These are phyloP conservation scores for Nannobrachium achirus DNA, from an alignment of 2,113 vertebrate genomes.

Conservation along the genomic window DNA sequence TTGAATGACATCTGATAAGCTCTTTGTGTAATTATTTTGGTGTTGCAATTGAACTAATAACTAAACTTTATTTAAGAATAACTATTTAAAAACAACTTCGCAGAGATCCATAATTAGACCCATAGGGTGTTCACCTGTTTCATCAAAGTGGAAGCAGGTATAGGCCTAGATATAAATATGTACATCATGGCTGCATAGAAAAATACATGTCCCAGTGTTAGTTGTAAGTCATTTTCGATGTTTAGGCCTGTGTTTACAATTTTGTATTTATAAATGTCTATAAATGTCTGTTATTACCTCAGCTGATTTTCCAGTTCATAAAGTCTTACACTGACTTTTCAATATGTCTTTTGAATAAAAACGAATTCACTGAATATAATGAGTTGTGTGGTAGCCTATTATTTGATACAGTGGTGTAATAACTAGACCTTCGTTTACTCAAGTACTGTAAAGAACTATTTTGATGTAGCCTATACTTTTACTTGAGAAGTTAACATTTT, in stretches of 20 bases:
- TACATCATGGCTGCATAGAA: constrained; percentile 65
- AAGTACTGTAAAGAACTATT: too few species aligned
- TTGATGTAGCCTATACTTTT: too few species aligned
- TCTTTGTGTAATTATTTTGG: constrained; percentile 44
- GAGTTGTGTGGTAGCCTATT: neutral
- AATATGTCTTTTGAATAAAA: constrained; percentile 49
- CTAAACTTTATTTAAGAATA: constrained; percentile 50
- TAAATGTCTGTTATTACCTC: constrained; percentile 34
- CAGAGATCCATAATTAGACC: constrained; percentile 20
- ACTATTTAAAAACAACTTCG: constrained; percentile 36
- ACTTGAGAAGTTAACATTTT: too few species aligned
- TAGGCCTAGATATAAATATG: neutral
- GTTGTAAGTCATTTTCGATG: constrained; percentile 57
- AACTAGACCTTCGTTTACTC: too few species aligned
- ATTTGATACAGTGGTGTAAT: neutral
- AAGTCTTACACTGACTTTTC: constrained; percentile 28
- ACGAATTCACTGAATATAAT: neutral
- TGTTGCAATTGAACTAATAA: constrained; percentile 34
- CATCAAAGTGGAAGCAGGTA: too few species aligned
- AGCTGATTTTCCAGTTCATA: constrained; percentile 18
- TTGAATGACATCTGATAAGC: constrained; percentile 47
- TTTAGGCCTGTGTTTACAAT: constrained; percentile 33
- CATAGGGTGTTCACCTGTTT: neutral
- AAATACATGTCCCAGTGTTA: constrained; percentile 28
- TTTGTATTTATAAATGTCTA: constrained; percentile 61